These are phyloP conservation scores for Neuroscelio doddi DNA, from an alignment of 2,888 invertebrate genomes.

Conservation along the genomic window DNA sequence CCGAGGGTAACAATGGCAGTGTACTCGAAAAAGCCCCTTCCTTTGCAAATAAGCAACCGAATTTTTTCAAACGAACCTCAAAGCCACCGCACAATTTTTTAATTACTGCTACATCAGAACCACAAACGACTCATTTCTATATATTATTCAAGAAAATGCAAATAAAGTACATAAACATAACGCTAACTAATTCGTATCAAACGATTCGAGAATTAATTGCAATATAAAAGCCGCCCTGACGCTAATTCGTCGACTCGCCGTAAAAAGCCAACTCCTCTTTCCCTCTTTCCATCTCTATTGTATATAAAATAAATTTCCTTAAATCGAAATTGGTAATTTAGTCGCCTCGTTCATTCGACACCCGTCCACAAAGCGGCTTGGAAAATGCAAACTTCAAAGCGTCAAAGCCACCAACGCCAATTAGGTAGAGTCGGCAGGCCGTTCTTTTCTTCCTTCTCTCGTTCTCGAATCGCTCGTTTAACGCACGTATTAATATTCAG, in stretches of 20 bases:
- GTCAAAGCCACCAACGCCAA: slow-evolving; percentile 62
- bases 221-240: neutral
- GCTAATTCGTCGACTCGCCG: slow-evolving; percentile 1
- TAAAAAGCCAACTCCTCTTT: neutral
- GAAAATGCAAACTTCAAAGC: slow-evolving; percentile 64
- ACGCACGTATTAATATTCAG: slow-evolving; percentile 50
- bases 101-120: slow-evolving; percentile 1
- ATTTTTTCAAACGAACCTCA: neutral
- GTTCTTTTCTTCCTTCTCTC: slow-evolving; percentile 40
- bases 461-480: slow-evolving; percentile 45
- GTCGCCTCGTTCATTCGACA: slow-evolving; percentile 58
- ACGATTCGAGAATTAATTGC: neutral
- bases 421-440: slow-evolving; percentile 53
- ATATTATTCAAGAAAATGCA: too few species aligned
- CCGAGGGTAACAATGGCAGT: too few species aligned
- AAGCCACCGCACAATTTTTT: neutral
- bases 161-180: neutral
- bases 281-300: too few species aligned
- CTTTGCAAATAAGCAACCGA: neutral
- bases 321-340: slow-evolving; percentile 61
- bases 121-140: slow-evolving; percentile 20
- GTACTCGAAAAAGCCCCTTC: too few species aligned
- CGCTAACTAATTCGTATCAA: neutral
- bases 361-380: slow-evolving; percentile 51
- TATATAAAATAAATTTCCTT: too few species aligned